phyloP scores from a whole-genome alignment of 1,140 invertebrate genomes.

The Mizuhopecten yessoensis region DNA sequence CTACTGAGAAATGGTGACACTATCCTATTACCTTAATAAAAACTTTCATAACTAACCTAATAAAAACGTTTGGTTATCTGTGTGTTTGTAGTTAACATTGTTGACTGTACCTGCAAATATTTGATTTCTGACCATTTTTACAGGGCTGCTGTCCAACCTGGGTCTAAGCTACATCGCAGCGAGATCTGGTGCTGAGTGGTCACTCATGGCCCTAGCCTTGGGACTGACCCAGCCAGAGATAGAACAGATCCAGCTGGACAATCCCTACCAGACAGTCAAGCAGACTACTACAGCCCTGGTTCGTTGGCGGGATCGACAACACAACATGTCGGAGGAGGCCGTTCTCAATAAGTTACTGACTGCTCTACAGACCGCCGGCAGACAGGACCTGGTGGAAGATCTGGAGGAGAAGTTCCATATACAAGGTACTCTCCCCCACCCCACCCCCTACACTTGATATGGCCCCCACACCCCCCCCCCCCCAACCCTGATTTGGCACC shows the following conservation, averaged over 20 bases:
- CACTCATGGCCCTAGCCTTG: conserved; percentile 66
- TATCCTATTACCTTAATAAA: too few species aligned
- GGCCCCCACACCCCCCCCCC: too few species aligned
- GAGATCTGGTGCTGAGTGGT: conserved; percentile 75
- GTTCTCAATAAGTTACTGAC: conserved; percentile 58
- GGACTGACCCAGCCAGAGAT: conserved; percentile 72
- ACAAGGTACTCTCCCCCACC: neutral
- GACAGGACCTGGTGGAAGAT: conserved; percentile 62
- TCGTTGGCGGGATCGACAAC: conserved; percentile 60
- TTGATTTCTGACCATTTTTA: conserved; percentile 42
- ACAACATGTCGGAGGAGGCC: conserved; percentile 43
- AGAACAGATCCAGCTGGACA: conserved; percentile 75
- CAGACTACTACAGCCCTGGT: conserved; percentile 63
- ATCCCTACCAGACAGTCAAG: conserved; percentile 62
- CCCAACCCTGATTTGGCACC: too few species aligned
- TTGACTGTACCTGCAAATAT: too few species aligned
- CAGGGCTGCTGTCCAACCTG: conserved; percentile 73
- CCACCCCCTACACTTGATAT: too few species aligned
- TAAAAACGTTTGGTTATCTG: too few species aligned
- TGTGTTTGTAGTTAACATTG: too few species aligned
- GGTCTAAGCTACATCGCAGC: conserved; percentile 72
- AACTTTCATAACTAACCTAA: too few species aligned
- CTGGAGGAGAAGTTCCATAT: conserved; percentile 56
- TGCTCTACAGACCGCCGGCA: conserved; percentile 50
- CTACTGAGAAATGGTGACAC: too few species aligned